Evolutionary conservation across 2,113 vertebrate genomes (phyloP).

Genomic region (Ivindomyrus marchei): DNA sequence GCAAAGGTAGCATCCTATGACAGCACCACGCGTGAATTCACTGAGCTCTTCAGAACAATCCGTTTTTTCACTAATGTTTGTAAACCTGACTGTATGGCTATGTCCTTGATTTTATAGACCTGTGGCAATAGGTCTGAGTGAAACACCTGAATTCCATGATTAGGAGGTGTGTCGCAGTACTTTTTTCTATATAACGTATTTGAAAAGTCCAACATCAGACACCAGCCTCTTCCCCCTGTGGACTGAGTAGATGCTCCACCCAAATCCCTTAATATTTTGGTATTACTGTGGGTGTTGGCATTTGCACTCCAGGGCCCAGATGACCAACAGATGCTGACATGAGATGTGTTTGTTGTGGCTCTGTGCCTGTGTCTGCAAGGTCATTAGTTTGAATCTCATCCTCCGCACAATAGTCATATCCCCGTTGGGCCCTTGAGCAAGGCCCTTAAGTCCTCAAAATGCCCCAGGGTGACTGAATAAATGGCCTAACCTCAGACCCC

Average conservation of each 20-base stretch:
- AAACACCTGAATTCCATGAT: neutral
- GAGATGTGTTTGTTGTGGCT: neutral
- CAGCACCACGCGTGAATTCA: neutral
- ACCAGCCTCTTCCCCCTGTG: neutral
- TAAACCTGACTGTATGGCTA: neutral
- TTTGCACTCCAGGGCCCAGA: neutral
- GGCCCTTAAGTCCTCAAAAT: neutral
- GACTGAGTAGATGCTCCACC: neutral
- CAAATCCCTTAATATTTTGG: neutral
- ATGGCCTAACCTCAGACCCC: neutral
- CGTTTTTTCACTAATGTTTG: neutral
- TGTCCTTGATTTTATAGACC: neutral
- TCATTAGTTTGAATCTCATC: neutral
- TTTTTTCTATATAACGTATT: neutral
- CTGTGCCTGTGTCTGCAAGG: neutral
- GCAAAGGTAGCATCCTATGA: neutral
- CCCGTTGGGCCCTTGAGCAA: neutral
- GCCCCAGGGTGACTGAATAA: neutral
- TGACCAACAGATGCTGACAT: neutral
- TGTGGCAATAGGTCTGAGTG: neutral
- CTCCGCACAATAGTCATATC: neutral
- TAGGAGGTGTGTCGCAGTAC: neutral
- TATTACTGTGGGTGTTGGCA: neutral
- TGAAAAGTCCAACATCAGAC: neutral
- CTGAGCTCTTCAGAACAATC: neutral